Evolutionary conservation across 1,140 invertebrate genomes (phyloP).

Genomic region (Cydia amplana): DNA sequence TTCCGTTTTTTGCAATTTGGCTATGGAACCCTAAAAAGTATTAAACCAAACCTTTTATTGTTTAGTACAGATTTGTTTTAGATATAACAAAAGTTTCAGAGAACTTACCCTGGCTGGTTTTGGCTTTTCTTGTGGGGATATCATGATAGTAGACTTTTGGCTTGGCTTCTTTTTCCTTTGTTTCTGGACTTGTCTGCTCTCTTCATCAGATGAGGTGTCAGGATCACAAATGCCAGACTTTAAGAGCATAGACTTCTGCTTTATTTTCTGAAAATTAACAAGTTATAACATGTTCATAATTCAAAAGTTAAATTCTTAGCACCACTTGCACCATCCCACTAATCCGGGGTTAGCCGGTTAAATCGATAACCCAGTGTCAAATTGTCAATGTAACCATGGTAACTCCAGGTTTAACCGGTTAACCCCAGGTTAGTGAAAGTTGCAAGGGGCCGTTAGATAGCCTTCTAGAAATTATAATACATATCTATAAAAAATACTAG

Average conservation of each 20-base stretch:
- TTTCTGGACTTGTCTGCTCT: slow-evolving; percentile 42
- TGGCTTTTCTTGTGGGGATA: slow-evolving; percentile 42
- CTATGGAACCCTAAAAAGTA: no score
- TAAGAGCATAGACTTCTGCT: slow-evolving; percentile 42
- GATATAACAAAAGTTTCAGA: not conserved
- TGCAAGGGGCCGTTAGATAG: no score
- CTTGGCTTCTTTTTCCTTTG: slow-evolving; percentile 37
- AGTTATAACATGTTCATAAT: not conserved
- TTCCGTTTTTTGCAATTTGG: no score
- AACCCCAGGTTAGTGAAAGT: no score
- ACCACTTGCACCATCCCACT: no score
- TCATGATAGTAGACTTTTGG: slow-evolving; percentile 45
- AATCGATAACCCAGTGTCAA: no score
- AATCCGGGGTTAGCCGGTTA: no score
- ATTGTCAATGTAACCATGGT: no score
- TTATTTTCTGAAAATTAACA: slow-evolving; percentile 50
- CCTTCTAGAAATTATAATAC: no score
- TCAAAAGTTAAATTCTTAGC: no score
- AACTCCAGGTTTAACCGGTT: no score
- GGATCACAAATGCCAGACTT: slow-evolving; percentile 64
- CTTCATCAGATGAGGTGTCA: slow-evolving; percentile 65
- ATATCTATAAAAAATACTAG: no score
- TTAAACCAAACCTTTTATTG: not conserved
- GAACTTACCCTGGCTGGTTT: slow-evolving; percentile 58
- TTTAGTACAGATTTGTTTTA: not conserved